Conservation (phyloP, 2,797 vertebrate genomes). For the Valencia hispanica region DNA sequence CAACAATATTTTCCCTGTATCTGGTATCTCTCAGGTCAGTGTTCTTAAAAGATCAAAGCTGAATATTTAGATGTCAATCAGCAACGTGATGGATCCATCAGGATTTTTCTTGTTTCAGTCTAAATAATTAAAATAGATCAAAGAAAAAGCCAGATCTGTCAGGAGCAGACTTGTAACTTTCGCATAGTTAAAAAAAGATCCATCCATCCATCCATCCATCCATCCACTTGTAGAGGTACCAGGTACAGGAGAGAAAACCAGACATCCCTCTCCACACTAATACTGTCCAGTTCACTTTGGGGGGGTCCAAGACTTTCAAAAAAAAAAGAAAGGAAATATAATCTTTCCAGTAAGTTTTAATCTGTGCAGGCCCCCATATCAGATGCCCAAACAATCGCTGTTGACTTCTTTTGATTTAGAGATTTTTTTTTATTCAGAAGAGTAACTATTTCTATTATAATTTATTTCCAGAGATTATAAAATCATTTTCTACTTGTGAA, state of each 20-base stretch:
- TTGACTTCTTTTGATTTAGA: background rate
- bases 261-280: background rate
- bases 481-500: too few relatives aligned
- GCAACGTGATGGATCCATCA: background rate
- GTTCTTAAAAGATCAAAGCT: background rate
- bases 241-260: background rate
- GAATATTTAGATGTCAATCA: conserved; percentile 10
- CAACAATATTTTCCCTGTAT: background rate
- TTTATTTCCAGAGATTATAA: too few relatives aligned
- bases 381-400: background rate
- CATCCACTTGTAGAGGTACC: background rate
- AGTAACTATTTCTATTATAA: too few relatives aligned
- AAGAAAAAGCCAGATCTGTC: background rate
- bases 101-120: background rate
- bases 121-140: background rate
- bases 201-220: background rate
- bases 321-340: too few relatives aligned
- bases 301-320: background rate
- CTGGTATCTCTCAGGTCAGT: conserved; percentile 8
- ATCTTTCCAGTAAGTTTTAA: background rate
- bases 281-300: background rate
- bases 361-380: background rate
- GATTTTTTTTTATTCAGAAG: too few relatives aligned
- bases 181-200: background rate
- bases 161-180: background rate